Conservation (phyloP, 2,888 invertebrate species). For the Pocota personata region DNA sequence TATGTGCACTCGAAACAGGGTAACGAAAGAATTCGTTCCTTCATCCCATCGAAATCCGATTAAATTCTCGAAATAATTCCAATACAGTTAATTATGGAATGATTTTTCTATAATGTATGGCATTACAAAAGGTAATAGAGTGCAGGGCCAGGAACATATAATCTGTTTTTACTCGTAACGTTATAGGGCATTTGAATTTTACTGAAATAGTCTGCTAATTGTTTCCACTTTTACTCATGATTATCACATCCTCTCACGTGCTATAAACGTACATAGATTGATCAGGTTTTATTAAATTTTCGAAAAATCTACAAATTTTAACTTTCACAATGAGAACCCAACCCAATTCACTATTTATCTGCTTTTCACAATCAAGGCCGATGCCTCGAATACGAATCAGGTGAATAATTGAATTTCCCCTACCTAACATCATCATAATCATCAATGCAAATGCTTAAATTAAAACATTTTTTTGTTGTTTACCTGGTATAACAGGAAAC, state of each 20-base stretch:
- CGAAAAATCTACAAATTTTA: neutral
- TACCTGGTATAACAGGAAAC: neutral
- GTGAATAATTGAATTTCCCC: neutral
- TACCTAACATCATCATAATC: neutral
- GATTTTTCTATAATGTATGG: too few species aligned
- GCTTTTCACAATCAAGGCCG: neutral
- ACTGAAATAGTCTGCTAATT: too few species aligned
- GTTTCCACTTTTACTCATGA: too few species aligned
- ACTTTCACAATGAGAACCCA: neutral
- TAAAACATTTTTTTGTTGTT: neutral
- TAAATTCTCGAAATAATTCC: neutral
- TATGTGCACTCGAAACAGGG: too few species aligned
- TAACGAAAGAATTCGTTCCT: too few species aligned
- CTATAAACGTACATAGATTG: too few species aligned
- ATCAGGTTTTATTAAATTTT: neutral
- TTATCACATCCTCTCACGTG: too few species aligned
- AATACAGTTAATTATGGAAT: too few species aligned
- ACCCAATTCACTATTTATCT: neutral
- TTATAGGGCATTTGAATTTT: neutral
- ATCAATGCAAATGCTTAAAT: slow-evolving; percentile 15
- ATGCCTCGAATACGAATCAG: neutral
- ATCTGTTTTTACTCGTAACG: neutral
- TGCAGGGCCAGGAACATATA: neutral
- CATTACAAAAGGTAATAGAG: neutral
- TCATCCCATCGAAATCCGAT: neutral